phyloP scores from a whole-genome alignment of 92 coral and sea anemone genomes.

The Siderastrea radians region DNA sequence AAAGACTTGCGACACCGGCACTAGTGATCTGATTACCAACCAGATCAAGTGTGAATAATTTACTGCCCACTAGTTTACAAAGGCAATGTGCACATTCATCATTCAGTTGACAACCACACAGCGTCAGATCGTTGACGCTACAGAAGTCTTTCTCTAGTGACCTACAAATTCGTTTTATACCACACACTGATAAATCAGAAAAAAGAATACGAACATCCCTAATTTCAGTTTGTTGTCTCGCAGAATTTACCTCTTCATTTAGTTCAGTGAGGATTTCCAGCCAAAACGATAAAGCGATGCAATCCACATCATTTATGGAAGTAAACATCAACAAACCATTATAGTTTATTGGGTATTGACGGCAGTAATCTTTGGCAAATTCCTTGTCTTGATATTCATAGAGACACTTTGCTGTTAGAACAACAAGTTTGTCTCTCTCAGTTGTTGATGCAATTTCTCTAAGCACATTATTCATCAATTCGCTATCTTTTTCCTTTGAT shows the following conservation, averaged over 20 bases:
- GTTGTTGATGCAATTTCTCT: too few relatives aligned
- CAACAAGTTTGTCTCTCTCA: too few relatives aligned
- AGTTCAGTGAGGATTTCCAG: slow-evolving; percentile 24
- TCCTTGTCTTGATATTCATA: slow-evolving; percentile 21
- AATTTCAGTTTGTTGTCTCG: background rate
- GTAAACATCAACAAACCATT: rapidly evolving
- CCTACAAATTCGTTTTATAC: background rate
- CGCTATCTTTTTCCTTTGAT: too few relatives aligned
- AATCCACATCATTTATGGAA: slow-evolving; percentile 24
- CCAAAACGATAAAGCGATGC: slow-evolving; percentile 21
- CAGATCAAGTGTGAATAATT: background rate
- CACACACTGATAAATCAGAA: background rate
- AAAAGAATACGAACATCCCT: background rate
- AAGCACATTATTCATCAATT: too few relatives aligned
- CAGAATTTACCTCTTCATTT: slow-evolving; percentile 3
- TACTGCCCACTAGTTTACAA: background rate
- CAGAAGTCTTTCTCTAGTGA: background rate
- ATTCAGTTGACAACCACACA: background rate
- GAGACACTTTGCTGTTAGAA: too few relatives aligned
- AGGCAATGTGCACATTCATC: background rate
- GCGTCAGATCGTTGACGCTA: background rate
- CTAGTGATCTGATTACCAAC: background rate
- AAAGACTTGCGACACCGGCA: background rate
- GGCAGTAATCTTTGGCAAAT: slow-evolving; percentile 7
- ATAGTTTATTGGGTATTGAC: background rate